Conservation (phyloP, 2,888 invertebrate species). For the Lepidocyrtinus sp. region DNA sequence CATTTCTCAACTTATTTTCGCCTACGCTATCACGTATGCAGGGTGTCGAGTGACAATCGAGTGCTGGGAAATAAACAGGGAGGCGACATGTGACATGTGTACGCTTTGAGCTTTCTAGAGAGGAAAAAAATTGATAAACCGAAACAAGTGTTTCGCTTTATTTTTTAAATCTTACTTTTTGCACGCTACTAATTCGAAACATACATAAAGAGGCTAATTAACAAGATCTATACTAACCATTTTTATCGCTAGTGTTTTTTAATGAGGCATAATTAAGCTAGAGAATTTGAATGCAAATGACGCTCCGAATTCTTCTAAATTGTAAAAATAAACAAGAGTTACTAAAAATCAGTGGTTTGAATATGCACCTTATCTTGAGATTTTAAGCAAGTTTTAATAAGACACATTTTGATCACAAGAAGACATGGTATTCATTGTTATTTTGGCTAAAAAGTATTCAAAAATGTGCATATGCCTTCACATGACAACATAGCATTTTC, state of each 20-base stretch:
- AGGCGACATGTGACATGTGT: not conserved
- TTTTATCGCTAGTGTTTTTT: not conserved
- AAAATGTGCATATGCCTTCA: not conserved
- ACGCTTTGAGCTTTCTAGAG: not conserved
- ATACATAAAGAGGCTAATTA: constrained; percentile 4
- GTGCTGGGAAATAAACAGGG: not conserved
- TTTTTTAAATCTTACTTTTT: not conserved
- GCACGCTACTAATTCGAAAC: not conserved
- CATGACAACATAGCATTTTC: not conserved
- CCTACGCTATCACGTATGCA: not conserved
- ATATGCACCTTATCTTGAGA: not conserved
- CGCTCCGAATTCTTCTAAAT: not conserved
- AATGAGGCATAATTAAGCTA: constrained; percentile 8
- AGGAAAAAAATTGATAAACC: not conserved
- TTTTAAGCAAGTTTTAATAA: too few species aligned
- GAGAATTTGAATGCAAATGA: not conserved
- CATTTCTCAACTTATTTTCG: not conserved
- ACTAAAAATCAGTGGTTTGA: not conserved
- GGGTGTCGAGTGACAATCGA: not conserved
- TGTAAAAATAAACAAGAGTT: not conserved
- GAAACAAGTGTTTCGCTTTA: not conserved
- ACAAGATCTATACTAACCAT: not conserved
- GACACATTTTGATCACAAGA: too few species aligned
- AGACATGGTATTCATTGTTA: constrained; percentile 5
- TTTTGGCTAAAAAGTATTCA: too few species aligned